Evolutionary conservation across 1,140 invertebrate genomes (phyloP).

Genomic region (Ostrea denselamellosa): DNA sequence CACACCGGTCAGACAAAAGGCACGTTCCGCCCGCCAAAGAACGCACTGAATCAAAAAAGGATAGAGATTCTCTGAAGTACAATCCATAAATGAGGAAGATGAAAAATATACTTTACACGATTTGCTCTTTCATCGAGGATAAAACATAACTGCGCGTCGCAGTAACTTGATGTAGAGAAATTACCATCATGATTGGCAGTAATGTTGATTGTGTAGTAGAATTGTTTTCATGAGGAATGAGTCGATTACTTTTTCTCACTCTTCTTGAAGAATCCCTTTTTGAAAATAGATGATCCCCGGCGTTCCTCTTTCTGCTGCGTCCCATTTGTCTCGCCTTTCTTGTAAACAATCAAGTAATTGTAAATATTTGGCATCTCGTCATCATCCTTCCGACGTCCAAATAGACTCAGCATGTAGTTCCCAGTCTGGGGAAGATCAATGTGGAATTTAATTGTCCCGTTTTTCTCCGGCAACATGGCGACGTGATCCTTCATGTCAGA

Average conservation of each 20-base stretch:
- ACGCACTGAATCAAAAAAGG: neutral
- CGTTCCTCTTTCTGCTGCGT: constrained; percentile 49
- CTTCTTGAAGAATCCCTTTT: constrained; percentile 62
- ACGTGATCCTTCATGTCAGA: constrained; percentile 74
- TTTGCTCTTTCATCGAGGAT: neutral
- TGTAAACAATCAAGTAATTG: constrained; percentile 75
- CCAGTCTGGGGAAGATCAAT: constrained; percentile 70
- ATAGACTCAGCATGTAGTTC: constrained; percentile 76
- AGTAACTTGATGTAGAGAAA: too few relatives aligned
- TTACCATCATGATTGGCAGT: neutral
- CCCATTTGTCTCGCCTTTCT: constrained; percentile 52
- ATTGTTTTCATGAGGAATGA: neutral
- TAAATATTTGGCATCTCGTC: constrained; percentile 73
- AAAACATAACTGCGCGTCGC: neutral
- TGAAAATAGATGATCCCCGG: constrained; percentile 63
- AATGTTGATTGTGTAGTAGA: constrained; percentile 24
- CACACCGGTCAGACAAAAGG: neutral
- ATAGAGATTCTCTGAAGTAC: neutral
- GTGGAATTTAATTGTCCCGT: constrained; percentile 66
- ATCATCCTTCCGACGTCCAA: constrained; percentile 67
- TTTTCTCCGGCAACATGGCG: constrained; percentile 52
- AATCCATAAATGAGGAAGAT: neutral
- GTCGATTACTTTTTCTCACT: constrained; percentile 53
- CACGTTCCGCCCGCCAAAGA: neutral
- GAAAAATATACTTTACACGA: neutral